phyloP scores from a whole-genome alignment of 1,140 invertebrate genomes.

The Drosophila kanapiae region DNA sequence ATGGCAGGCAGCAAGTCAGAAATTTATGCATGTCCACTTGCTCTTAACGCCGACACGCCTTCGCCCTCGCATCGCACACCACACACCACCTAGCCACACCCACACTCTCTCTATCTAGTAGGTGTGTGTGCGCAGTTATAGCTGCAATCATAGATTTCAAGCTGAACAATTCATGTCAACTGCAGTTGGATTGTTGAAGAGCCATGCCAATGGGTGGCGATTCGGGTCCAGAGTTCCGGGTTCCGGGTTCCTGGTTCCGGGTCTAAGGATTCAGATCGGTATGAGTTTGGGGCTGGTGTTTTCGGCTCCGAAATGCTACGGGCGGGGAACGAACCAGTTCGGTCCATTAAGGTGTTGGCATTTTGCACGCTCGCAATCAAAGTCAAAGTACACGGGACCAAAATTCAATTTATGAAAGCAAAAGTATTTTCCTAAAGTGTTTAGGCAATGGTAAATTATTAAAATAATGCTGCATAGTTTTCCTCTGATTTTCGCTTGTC shows the following conservation, averaged over 20 bases:
- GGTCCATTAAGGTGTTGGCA: slow-evolving; percentile 67
- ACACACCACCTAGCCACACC: background rate
- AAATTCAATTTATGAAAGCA: background rate
- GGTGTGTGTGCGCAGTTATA: slow-evolving; percentile 62
- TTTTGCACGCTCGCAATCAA: slow-evolving; percentile 74
- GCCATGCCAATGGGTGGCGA: slow-evolving; percentile 5
- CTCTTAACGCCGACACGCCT: slow-evolving; percentile 50
- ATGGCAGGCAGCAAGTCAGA: slow-evolving; percentile 64
- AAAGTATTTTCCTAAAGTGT: no score
- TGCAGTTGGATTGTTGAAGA: slow-evolving; percentile 63
- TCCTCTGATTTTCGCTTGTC: no score
- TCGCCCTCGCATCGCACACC: slow-evolving; percentile 2
- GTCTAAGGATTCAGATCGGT: background rate
- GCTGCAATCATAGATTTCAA: slow-evolving; percentile 82
- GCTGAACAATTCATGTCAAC: slow-evolving; percentile 79
- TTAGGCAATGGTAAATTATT: no score
- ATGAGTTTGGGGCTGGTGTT: slow-evolving; percentile 5
- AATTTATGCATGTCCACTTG: slow-evolving; percentile 66
- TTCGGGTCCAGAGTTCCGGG: slow-evolving; percentile 3
- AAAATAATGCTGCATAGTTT: no score
- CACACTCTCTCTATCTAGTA: slow-evolving; percentile 8
- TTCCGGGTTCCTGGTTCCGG: background rate
- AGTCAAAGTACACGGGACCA: slow-evolving; percentile 7
- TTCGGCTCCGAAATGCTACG: background rate
- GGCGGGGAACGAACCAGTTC: slow-evolving; percentile 8